Conservation (phyloP, 2,113 vertebrate species). For the Petromus typicus region DNA sequence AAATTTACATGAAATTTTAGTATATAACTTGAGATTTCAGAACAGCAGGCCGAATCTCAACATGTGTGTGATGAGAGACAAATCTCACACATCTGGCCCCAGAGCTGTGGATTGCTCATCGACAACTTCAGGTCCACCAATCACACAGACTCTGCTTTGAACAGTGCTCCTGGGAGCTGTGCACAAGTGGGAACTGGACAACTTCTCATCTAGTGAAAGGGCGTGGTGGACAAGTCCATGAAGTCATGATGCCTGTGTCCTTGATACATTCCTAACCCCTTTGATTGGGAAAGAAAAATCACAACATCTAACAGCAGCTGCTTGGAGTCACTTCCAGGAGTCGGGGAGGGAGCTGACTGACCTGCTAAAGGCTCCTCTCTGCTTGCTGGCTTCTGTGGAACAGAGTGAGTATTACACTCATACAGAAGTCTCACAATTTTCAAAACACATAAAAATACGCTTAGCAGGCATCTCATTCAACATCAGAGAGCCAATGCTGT, state of each 20-base stretch:
- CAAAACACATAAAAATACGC: neutral
- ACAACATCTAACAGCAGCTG: neutral
- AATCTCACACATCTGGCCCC: neutral
- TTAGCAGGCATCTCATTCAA: slow-evolving; percentile 44
- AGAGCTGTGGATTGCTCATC: neutral
- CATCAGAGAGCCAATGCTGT: neutral
- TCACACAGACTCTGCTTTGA: neutral
- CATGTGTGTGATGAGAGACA: neutral
- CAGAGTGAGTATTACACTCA: slow-evolving; percentile 22
- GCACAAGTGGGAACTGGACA: neutral
- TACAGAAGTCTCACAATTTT: slow-evolving; percentile 12
- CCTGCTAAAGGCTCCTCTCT: slow-evolving; percentile 1
- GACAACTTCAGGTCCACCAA: neutral
- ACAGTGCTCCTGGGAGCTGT: neutral
- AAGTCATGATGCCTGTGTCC: neutral
- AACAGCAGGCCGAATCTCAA: neutral
- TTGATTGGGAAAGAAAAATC: neutral
- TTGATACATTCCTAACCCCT: neutral
- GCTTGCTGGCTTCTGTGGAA: slow-evolving; percentile 26
- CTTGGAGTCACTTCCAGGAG: slow-evolving; percentile 14
- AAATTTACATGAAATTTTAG: slow-evolving; percentile 43
- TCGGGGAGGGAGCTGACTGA: neutral
- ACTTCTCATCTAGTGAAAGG: neutral
- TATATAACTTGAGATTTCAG: neutral
- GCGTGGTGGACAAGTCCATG: neutral